Percentiles rank a stretch among this genome's conserved stretches.
Conservation (phyloP, 2,113 vertebrate species). For the Ictidomys tridecemlineatus region DNA sequence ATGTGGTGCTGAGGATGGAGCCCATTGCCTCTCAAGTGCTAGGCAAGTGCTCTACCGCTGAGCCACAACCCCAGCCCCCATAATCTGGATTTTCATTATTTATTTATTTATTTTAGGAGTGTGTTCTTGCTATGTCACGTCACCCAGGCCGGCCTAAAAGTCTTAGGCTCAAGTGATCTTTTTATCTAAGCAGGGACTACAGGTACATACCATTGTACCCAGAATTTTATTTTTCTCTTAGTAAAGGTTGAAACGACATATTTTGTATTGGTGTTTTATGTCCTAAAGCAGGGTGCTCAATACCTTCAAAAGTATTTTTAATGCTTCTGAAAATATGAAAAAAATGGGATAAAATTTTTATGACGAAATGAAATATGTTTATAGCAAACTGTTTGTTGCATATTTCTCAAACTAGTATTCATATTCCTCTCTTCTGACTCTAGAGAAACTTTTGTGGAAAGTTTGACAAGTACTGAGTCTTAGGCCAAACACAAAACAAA, state of each 20-base stretch:
- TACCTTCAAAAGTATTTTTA: not conserved
- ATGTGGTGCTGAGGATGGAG: too few relatives aligned
- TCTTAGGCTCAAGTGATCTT: not conserved
- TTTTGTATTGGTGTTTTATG: too few relatives aligned
- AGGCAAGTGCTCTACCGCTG: too few relatives aligned
- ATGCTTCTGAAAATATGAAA: not conserved
- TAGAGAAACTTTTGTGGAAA: not conserved
- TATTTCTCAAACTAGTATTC: not conserved
- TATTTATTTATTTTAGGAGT: not conserved
- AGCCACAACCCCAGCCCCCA: not conserved
- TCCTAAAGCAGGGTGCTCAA: not conserved
- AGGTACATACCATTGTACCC: too few relatives aligned
- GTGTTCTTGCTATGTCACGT: not conserved
- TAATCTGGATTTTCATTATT: not conserved
- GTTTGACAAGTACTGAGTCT: not conserved
- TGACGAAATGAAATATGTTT: conserved; percentile 2
- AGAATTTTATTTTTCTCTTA: not conserved
- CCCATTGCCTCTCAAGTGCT: too few relatives aligned
- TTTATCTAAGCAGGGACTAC: not conserved
- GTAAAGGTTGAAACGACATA: not conserved
- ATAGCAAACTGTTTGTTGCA: not conserved
- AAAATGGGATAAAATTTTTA: not conserved
- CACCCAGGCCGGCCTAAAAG: not conserved
- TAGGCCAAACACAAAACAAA: not conserved
- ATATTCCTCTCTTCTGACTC: not conserved